Evolutionary conservation across 2,888 invertebrate species (phyloP).

Genomic region (Liopterus haemorrhoidalis): DNA sequence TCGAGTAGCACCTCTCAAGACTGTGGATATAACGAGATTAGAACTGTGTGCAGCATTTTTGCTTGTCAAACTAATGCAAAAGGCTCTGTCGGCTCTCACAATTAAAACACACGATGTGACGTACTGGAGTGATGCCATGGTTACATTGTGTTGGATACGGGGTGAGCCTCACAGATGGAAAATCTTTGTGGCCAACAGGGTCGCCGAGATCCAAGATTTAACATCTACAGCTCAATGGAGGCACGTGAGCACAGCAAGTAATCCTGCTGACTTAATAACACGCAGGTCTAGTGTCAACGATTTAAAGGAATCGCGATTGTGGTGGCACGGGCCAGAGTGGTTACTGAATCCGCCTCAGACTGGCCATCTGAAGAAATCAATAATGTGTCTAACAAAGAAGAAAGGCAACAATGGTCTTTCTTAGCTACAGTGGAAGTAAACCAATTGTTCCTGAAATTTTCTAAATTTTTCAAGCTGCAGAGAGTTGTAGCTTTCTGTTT

Average conservation of each 20-base stretch:
- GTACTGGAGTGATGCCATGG: slow-evolving; percentile 31
- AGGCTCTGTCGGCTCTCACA: slow-evolving; percentile 10
- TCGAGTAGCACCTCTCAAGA: slow-evolving; percentile 30
- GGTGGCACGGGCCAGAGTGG: slow-evolving; percentile 11
- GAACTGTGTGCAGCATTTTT: slow-evolving; percentile 30
- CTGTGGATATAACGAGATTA: slow-evolving; percentile 25
- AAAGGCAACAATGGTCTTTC: not conserved
- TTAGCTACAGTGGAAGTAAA: not conserved
- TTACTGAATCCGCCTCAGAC: no score
- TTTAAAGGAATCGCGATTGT: slow-evolving; percentile 2
- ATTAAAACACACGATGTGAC: slow-evolving; percentile 4
- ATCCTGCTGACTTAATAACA: slow-evolving; percentile 1
- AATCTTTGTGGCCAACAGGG: slow-evolving; percentile 1
- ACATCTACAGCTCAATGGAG: slow-evolving; percentile 1
- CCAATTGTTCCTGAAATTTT: slow-evolving; percentile 7
- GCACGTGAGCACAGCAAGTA: not conserved
- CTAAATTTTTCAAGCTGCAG: slow-evolving; percentile 14
- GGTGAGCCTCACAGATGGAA: slow-evolving; percentile 11
- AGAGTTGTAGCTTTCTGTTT: slow-evolving; percentile 17
- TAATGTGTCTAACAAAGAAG: no score
- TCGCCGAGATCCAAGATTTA: slow-evolving; percentile 1
- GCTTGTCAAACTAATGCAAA: slow-evolving; percentile 17
- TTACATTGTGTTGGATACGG: slow-evolving; percentile 30
- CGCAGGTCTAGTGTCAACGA: not conserved
- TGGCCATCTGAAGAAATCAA: no score